Percentiles rank a stretch among this genome's conserved stretches.
Evolutionary conservation across 2,888 invertebrate species (phyloP).

Genomic region (Hedychridium roseum): DNA sequence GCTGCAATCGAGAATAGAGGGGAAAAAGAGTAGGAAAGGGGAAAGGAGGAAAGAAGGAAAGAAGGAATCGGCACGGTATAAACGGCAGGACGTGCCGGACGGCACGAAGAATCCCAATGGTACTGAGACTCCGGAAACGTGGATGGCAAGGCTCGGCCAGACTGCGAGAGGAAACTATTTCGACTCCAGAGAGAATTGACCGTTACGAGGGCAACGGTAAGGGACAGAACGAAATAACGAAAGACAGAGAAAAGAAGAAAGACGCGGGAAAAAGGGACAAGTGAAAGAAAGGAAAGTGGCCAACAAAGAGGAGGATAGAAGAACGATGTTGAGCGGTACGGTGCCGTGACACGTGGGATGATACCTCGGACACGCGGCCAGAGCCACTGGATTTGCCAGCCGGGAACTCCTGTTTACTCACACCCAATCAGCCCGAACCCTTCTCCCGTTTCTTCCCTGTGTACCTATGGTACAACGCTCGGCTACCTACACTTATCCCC

Average conservation of each 20-base stretch:
- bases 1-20: too few species aligned
- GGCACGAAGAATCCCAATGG: constrained; percentile 32
- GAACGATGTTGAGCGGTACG: not conserved
- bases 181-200: not conserved
- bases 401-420: constrained; percentile 40
- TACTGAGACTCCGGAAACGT: constrained; percentile 26
- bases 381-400: constrained; percentile 35
- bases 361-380: constrained; percentile 32
- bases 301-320: constrained; percentile 2
- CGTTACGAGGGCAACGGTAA: constrained; percentile 8
- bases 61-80: constrained; percentile 15
- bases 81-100: constrained; percentile 30
- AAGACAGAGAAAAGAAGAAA: constrained; percentile 14
- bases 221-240: constrained; percentile 13
- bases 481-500: too few species aligned
- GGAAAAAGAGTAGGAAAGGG: not conserved
- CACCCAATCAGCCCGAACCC: constrained; percentile 46
- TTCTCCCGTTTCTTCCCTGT: too few species aligned
- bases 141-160: not conserved
- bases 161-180: not conserved
- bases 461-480: too few species aligned
- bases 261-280: constrained; percentile 13
- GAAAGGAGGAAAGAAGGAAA: not conserved
- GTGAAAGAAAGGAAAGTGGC: constrained; percentile 9
- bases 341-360: constrained; percentile 34